phyloP scores from a whole-genome alignment of 2,113 vertebrate species.

The Zosterops borbonicus region DNA sequence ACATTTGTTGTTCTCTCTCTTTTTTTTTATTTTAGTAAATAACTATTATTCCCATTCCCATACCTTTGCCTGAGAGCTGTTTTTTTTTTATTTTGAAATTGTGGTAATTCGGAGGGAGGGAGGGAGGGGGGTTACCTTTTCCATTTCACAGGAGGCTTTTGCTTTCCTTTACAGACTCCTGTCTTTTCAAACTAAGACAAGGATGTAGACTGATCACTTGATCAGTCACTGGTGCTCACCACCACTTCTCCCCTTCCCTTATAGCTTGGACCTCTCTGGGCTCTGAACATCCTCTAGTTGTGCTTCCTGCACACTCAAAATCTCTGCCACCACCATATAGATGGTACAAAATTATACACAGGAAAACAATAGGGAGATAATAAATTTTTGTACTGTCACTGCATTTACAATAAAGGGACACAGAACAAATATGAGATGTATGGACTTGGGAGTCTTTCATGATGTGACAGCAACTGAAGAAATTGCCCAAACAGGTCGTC shows the following conservation, averaged over 20 bases:
- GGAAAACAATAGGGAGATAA: not conserved
- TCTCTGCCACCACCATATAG: not conserved
- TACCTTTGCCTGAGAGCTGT: too few species aligned
- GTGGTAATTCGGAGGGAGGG: too few species aligned
- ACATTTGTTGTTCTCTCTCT: too few species aligned
- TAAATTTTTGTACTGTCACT: not conserved
- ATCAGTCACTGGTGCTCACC: not conserved
- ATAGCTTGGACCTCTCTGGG: not conserved
- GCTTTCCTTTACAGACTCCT: too few species aligned
- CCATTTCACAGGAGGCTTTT: too few species aligned
- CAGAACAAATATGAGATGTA: not conserved
- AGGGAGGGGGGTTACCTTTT: too few species aligned
- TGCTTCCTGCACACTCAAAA: not conserved
- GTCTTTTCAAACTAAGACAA: too few species aligned
- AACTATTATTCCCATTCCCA: too few species aligned
- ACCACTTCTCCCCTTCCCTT: not conserved
- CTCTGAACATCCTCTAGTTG: not conserved
- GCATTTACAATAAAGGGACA: not conserved
- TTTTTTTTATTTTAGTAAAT: too few species aligned
- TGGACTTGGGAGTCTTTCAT: not conserved
- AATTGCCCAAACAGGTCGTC: accelerated
- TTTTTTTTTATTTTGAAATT: too few species aligned
- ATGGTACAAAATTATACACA: not conserved
- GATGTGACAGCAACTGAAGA: not conserved
- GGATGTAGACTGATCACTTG: not conserved